Evolutionary conservation across 2,113 vertebrate genomes (phyloP).

Genomic region (Corvus cornix): DNA sequence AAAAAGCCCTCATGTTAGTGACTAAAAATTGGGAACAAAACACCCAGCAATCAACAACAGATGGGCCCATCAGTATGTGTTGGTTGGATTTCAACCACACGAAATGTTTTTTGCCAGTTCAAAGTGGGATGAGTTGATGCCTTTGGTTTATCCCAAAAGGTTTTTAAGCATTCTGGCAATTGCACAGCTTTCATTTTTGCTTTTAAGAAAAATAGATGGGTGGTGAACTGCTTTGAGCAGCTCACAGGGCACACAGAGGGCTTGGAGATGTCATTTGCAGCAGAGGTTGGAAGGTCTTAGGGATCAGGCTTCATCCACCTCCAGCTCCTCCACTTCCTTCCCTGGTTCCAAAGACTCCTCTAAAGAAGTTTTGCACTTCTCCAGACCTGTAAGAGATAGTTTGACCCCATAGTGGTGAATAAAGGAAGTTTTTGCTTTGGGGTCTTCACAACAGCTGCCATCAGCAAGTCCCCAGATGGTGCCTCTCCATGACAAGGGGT

Average conservation of each 20-base stretch:
- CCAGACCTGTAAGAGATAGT: neutral
- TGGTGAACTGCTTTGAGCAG: neutral
- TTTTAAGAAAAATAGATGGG: neutral
- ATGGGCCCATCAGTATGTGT: neutral
- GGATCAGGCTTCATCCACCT: neutral
- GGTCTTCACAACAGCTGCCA: neutral
- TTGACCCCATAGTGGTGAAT: neutral
- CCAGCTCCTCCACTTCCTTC: neutral
- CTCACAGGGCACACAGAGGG: neutral
- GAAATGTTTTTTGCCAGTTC: neutral
- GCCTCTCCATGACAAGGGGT: neutral
- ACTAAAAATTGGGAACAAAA: slow-evolving; percentile 14
- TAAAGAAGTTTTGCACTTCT: neutral
- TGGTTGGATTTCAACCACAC: neutral
- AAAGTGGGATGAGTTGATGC: neutral
- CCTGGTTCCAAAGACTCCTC: neutral
- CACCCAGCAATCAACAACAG: slow-evolving; percentile 36
- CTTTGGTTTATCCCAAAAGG: neutral
- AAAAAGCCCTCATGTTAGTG: neutral
- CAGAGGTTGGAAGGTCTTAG: neutral
- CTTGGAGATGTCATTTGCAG: neutral
- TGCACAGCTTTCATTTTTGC: neutral
- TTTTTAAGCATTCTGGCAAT: neutral
- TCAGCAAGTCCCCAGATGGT: neutral
- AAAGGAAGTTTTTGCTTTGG: neutral